Evolutionary conservation across 2,888 invertebrate genomes (phyloP).

Genomic region (Pocota personata): DNA sequence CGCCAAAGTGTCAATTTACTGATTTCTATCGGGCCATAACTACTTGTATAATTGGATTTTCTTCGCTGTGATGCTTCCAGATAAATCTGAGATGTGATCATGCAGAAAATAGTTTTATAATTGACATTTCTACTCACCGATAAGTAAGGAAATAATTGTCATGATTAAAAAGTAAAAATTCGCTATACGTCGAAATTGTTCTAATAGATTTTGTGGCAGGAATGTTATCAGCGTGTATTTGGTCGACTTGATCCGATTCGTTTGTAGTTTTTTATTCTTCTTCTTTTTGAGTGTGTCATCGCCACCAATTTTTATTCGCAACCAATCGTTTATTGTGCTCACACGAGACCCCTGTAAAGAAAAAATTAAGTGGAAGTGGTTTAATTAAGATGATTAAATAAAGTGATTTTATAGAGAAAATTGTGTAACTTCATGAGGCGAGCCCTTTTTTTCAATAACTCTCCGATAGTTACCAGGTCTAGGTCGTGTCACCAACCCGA

Average conservation of each 20-base stretch:
- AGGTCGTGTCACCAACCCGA: no score
- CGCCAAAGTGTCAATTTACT: slow-evolving; percentile 9
- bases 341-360: slow-evolving; percentile 85
- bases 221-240: slow-evolving; percentile 92
- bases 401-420: not conserved
- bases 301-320: slow-evolving; percentile 85
- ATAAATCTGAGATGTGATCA: slow-evolving; percentile 9
- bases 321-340: slow-evolving; percentile 85
- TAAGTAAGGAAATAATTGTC: slow-evolving; percentile 87
- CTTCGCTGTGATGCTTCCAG: not conserved
- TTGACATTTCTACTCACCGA: slow-evolving; percentile 83
- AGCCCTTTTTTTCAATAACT: not conserved
- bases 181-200: slow-evolving; percentile 92
- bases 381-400: not conserved
- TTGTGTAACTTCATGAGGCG: not conserved
- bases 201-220: slow-evolving; percentile 91
- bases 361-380: not conserved
- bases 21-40: not conserved
- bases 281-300: slow-evolving; percentile 83
- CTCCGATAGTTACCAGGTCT: not conserved
- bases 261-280: slow-evolving; percentile 76
- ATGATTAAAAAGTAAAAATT: slow-evolving; percentile 93
- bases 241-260: slow-evolving; percentile 86
- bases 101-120: not conserved
- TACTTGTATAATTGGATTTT: not conserved